A percentile compares a stretch with the other conserved stretches of the same genome.
These are phyloP conservation scores for Araneus ventricosus DNA, from an alignment of 1,140 invertebrate genomes.

Conservation along the genomic window DNA sequence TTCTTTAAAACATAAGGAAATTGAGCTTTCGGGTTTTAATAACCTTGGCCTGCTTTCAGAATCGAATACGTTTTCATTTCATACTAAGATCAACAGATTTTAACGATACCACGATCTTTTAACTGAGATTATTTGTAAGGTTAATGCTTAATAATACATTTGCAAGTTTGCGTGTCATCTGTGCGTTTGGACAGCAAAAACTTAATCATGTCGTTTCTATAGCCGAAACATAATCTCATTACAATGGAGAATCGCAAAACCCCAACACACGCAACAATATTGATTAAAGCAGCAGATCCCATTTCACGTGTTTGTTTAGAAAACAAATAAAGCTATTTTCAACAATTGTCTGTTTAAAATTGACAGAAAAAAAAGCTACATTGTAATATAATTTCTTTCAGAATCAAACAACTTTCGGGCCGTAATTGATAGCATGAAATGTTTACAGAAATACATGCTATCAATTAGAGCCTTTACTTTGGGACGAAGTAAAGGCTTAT, in stretches of 20 bases:
- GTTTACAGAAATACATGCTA: slow-evolving; percentile 1
- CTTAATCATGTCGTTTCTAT: neutral
- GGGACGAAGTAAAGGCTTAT: too few relatives aligned
- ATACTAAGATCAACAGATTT: neutral
- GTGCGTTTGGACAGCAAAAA: neutral
- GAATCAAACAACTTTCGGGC: neutral
- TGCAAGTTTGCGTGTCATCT: neutral
- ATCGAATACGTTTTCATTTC: neutral
- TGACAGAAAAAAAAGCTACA: neutral
- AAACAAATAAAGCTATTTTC: slow-evolving; percentile 18
- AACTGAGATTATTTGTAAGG: neutral
- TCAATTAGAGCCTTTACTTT: slow-evolving; percentile 57
- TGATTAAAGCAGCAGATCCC: neutral
- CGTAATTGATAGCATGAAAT: slow-evolving; percentile 30
- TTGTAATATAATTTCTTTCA: neutral
- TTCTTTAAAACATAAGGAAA: neutral
- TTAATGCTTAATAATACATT: neutral
- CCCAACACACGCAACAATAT: neutral
- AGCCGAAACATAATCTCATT: slow-evolving; percentile 2
- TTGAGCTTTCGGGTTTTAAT: neutral
- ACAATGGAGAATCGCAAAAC: slow-evolving; percentile 11
- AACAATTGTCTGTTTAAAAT: neutral
- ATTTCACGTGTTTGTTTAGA: neutral
- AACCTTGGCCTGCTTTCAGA: slow-evolving; percentile 2
- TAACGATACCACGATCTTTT: neutral